A percentile compares a stretch with the other conserved stretches of the same genome.
These are phyloP conservation scores for Brachyptera risi DNA, from an alignment of 2,888 invertebrate species.

Conservation along the genomic window DNA sequence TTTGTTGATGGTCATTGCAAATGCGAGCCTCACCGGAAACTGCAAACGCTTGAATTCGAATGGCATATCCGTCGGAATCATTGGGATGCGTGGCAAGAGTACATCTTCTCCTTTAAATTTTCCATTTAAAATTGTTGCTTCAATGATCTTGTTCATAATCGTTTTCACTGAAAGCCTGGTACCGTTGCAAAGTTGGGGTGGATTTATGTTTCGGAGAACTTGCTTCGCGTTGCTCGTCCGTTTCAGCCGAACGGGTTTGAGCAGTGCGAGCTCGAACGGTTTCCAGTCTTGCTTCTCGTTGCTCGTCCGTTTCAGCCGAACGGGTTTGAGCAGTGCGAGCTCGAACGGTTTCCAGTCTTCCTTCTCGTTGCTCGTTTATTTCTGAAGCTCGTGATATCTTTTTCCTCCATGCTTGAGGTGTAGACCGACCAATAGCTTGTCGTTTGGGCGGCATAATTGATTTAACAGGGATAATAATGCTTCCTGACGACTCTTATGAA, in stretches of 20 bases:
- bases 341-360: neutral
- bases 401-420: neutral
- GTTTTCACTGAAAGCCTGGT: slow-evolving; percentile 28
- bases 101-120: slow-evolving; percentile 36
- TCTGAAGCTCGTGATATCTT: neutral
- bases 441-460: neutral
- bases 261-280: too few species aligned
- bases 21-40: too few species aligned
- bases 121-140: too few species aligned
- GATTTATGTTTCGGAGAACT: neutral
- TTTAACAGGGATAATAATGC: neutral
- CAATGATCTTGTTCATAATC: slow-evolving; percentile 23
- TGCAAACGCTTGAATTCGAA: too few species aligned
- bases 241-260: too few species aligned
- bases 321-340: neutral
- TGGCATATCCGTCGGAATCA: too few species aligned
- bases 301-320: neutral
- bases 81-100: too few species aligned
- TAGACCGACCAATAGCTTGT: neutral
- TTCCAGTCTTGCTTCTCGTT: too few species aligned
- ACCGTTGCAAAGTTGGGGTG: slow-evolving; percentile 1
- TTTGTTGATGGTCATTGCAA: too few species aligned
- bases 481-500: too few species aligned
- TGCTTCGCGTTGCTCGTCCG: neutral
- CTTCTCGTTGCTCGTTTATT: neutral